Base-by-base conservation (phyloP, 2,888 invertebrate species). In the Baronia brevicornis region DNA sequence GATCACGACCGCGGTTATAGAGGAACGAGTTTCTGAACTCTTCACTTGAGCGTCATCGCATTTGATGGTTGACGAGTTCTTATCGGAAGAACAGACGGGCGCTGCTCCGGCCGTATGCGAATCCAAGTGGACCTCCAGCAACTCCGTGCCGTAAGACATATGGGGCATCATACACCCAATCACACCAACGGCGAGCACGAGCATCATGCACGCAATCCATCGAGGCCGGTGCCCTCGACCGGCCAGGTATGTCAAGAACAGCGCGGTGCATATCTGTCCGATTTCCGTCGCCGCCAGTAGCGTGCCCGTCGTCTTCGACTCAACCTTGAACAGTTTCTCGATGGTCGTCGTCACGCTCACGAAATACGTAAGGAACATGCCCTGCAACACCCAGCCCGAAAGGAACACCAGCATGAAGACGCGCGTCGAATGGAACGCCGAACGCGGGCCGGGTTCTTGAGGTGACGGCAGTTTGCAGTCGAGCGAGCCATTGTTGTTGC, bases 361-460 rank as follows among this genome's bases (percentile, higher is more conserved):
- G 69, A 96, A 95, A 73, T 96, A 96, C 21, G 96, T 96, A 74
- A 93, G 93, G 74, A 94, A 96, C 94, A 96, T 96, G 39, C 96
- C 96, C 75, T 91, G 91, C 36, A 91, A 79, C 40, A 95, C 93
- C 91, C 94, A 95, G 30, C 94, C 93, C 52, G 94, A 87, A 57
- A 94, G 90, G 71, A 96, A 96, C 27, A 94, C 92, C 58, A 93
- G 89, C 84, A 96, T 89, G 77, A 96, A 96, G 40, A 92, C 90
- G 61, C 95, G 91, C 48, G 95, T 95, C 37, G 94, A 94, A 38
- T 95, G 93, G 58, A 95, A 91, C 26, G 86, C 86, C 33, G 79
- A 64, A 51, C 93, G 91, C 36, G 91, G 80, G 24, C 75, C 79
- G 0, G 91, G 91, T 33, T 87, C 85, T 54, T 61, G 54, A 18